Conservation (phyloP, 2,888 invertebrate genomes). For the Gnatocerus cornutus region DNA sequence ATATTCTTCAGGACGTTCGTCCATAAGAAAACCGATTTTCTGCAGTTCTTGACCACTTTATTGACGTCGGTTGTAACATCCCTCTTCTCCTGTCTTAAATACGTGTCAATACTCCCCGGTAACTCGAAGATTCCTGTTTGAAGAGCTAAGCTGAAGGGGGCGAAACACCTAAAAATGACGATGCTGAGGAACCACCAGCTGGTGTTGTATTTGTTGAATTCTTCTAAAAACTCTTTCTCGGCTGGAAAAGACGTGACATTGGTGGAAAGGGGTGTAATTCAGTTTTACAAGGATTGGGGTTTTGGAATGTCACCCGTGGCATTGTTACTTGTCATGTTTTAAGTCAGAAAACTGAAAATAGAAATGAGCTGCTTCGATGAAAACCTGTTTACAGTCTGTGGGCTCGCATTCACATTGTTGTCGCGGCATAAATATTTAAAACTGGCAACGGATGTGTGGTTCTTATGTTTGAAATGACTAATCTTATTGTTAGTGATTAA, state of each 20-base stretch:
- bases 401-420: too few species aligned
- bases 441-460: too few species aligned
- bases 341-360: too few species aligned
- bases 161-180: conserved; percentile 11
- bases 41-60: not conserved
- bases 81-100: not conserved
- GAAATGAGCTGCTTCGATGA: too few species aligned
- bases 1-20: not conserved
- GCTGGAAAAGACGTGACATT: conserved; percentile 3
- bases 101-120: conserved; percentile 4
- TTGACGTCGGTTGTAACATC: not conserved
- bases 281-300: not conserved
- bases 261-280: not conserved
- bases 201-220: conserved; percentile 16
- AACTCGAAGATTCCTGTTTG: conserved; percentile 21
- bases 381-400: too few species aligned
- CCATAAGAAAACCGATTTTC: conserved; percentile 1
- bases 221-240: conserved; percentile 26
- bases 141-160: conserved; percentile 15
- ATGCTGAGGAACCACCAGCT: not conserved
- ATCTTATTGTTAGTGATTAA: too few species aligned
- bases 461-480: too few species aligned
- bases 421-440: too few species aligned
- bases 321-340: too few species aligned
- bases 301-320: not conserved